Conservation (phyloP, 2,113 vertebrate species). For the Prochilodus magdalenae region DNA sequence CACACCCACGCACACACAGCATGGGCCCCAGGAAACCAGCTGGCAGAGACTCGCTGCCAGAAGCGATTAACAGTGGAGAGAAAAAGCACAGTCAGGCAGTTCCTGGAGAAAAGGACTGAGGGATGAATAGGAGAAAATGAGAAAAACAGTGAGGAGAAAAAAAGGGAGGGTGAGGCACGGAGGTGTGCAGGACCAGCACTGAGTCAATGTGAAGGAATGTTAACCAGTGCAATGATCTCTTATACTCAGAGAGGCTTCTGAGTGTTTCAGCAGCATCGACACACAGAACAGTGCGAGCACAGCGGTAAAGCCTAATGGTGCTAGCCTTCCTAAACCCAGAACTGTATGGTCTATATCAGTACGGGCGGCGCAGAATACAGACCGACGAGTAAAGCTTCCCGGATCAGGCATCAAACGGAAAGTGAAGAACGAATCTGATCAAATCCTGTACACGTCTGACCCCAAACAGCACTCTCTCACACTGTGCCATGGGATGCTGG, state of each 20-base stretch:
- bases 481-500: no score
- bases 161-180: neutral
- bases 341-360: no score
- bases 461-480: no score
- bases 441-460: no score
- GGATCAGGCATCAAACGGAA: no score
- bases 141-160: neutral
- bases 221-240: constrained; percentile 8
- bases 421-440: no score
- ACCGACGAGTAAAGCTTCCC: no score
- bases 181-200: constrained; percentile 19
- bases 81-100: constrained; percentile 34
- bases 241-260: neutral
- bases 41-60: constrained; percentile 43
- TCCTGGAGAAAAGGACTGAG: neutral
- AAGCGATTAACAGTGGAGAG: constrained; percentile 35
- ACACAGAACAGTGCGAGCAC: no score
- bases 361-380: no score
- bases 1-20: constrained; percentile 22
- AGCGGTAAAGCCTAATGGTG: neutral
- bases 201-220: neutral
- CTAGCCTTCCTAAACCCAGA: no score
- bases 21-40: constrained; percentile 41
- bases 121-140: neutral
- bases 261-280: neutral